Base-by-base conservation (phyloP, 2,888 invertebrate species). In the Cremastobaeus sp. region DNA sequence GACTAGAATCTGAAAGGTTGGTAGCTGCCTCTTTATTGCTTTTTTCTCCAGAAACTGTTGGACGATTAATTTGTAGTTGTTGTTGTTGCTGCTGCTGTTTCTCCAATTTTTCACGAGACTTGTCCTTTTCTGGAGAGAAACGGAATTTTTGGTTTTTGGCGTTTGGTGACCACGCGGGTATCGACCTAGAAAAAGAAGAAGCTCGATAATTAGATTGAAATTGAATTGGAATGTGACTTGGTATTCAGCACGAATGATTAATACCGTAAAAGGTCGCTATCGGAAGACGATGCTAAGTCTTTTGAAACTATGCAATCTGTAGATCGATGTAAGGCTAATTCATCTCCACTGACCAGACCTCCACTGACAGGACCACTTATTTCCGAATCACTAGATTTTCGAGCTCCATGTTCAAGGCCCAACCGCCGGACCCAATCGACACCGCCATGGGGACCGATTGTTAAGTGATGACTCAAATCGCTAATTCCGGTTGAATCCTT, bases 261-360 rank as follows among this genome's bases (percentile, higher is more conserved):
- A n/a, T 79, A 87, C 83, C 90, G 88, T 41, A 91, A 85, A 41
- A 91, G 87, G 81, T 91, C 91, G 12, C 90, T 90, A 77, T 91
- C 91, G 5, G 90, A 91, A 68, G 91, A 91, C 0, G 90, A 90
- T 0, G 90, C 89, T 64, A 90, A 89, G 79, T 90, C 91, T 82
- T 90, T 91, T n/a, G 90, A 91, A 11, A 92, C 92, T 80, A 95
- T 93, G 87, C 95, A 95, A 86, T 95, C 95, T 75, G 93, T 94
- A 60, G 95, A 95, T 77, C 93, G 89, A 85, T 93, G 93, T 48
- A 93, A 88, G 25, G 92, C 91, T 77, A 91, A 89, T 78, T 91
- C 82, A 87, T 90, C 88, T 81, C 85, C 78, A 88, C 89, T 81
- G 85, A 89, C 84, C 32, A 69, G 47, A 9, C 77, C 77, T 17